Base-by-base conservation (phyloP, 2,797 vertebrate genomes). In the Pelodytes ibericus region DNA sequence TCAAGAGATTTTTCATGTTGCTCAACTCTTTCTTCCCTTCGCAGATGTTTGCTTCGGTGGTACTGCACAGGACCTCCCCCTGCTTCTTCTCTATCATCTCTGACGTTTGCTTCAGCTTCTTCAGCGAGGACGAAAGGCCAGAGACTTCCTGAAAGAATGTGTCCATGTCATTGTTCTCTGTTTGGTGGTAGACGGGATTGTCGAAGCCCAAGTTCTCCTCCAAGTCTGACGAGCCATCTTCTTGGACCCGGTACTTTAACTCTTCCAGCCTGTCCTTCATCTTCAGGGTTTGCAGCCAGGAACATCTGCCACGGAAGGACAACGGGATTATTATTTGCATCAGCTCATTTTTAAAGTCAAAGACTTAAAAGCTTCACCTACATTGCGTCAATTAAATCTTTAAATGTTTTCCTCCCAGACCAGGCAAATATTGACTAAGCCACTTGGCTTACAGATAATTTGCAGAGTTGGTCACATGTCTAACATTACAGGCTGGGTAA, bases 181-280 rank as follows among this genome's bases (percentile, higher is more conserved):
- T 81, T 7, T 74, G 64, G 0, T 61, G 20, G 25, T 84, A 86
- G 2, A 66, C 74, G 0, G 76, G 70, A 70, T 85, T 88, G 62
- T 82, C 73, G 0, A 85, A 87, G 36, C 63, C 74, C 0, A 47
- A 20, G 7, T 27, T 15, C 1, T 86, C 70, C 0, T 84, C 81
- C 16, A 69, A 47, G 1, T 85, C 81, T 1, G 31, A 57, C 2
- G 47, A 68, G 24, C 83, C 51, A 13, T 81, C 77, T 1, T 82
- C 72, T 0, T 63, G 69, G 0, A 7, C 49, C 15, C 83, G 70
- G 62, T 8, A 80, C 77, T 10, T 83, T 58, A 88, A 76, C 78
- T 90, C 89, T 0, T 84, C 86, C 73, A 90, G 79, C 13, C 89
- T 77, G 82, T 88, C 89, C 85, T 82, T 87, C 89, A 88, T 87